A percentile compares a stretch with the other conserved stretches of the same genome.
Conservation (phyloP, 2,888 invertebrate species). For the Andrena dorsata region DNA sequence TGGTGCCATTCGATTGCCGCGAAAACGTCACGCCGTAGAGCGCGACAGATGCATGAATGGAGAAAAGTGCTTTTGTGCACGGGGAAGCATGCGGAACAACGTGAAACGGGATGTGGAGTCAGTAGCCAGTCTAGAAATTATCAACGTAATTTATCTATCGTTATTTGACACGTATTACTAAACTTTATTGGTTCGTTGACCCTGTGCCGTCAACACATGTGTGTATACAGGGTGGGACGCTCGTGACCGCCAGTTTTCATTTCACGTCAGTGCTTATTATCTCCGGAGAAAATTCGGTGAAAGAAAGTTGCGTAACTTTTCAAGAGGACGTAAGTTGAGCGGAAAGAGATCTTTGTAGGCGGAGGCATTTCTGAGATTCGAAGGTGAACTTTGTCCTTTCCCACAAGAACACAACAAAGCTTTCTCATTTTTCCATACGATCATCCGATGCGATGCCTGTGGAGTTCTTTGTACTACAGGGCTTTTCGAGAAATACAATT, state of each 20-base stretch:
- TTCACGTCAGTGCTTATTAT: background rate
- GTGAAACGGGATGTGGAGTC: slow-evolving; percentile 55
- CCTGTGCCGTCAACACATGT: slow-evolving; percentile 42
- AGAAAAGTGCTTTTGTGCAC: slow-evolving; percentile 63
- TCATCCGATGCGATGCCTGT: too few species aligned
- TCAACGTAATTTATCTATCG: slow-evolving; percentile 53
- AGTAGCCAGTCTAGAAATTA: slow-evolving; percentile 54
- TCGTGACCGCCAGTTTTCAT: background rate
- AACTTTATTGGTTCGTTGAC: slow-evolving; percentile 64
- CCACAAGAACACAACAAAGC: too few species aligned
- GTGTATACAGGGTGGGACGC: slow-evolving; percentile 15
- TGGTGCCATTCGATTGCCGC: slow-evolving; percentile 52
- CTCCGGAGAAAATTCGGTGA: too few species aligned
- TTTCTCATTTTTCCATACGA: too few species aligned
- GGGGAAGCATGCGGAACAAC: slow-evolving; percentile 53
- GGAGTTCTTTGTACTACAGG: too few species aligned
- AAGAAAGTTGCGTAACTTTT: background rate
- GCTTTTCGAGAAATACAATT: too few species aligned
- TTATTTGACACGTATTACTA: slow-evolving; percentile 56
- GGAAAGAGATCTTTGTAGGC: too few species aligned
- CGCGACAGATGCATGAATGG: slow-evolving; percentile 61
- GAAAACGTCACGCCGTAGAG: slow-evolving; percentile 53
- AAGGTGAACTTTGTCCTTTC: too few species aligned
- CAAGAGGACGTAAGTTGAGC: background rate
- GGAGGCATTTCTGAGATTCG: too few species aligned